Percentiles rank a stretch among this genome's conserved stretches.
Conservation (phyloP, 92 coral and sea anemone species). For the Porites rus region DNA sequence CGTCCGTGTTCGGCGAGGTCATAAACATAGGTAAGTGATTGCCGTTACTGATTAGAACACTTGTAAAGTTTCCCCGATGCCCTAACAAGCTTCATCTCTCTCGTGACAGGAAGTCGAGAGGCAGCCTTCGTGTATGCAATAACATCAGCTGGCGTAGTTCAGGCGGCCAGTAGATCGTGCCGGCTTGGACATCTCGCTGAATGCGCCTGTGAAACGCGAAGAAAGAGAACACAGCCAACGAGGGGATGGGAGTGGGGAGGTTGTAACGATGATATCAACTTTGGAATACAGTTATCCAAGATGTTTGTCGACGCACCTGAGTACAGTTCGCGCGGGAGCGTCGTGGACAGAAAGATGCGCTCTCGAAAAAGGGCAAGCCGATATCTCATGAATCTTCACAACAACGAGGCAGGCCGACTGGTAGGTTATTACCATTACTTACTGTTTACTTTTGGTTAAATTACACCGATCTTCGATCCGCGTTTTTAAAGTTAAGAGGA, state of each 20-base stretch:
- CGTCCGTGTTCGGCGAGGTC: constrained; percentile 88
- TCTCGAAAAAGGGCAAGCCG: constrained; percentile 66
- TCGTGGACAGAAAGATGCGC: constrained; percentile 28
- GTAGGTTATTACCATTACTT: constrained; percentile 53
- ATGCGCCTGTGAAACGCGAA: constrained; percentile 78
- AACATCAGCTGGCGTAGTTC: constrained; percentile 97
- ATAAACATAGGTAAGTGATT: constrained; percentile 76
- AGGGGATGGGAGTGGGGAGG: constrained; percentile 83
- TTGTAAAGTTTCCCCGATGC: neutral
- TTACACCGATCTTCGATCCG: neutral
- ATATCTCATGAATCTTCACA: constrained; percentile 85
- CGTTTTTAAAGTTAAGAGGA: neutral
- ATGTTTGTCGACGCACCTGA: constrained; percentile 95
- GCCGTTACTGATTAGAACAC: neutral
- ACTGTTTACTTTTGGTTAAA: neutral
- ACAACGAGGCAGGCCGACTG: constrained; percentile 92
- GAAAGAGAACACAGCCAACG: constrained; percentile 36
- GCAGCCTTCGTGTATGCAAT: constrained; percentile 97
- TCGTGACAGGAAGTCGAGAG: constrained; percentile 89
- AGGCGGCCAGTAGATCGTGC: constrained; percentile 94
- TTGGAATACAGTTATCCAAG: constrained; percentile 84
- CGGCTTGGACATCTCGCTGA: constrained; percentile 89
- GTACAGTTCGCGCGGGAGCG: constrained; percentile 47
- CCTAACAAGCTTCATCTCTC: constrained; percentile 8
- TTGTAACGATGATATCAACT: constrained; percentile 83